Evolutionary conservation across 1,140 invertebrate genomes (phyloP).

Genomic region (Aphelenchoides fujianensis): DNA sequence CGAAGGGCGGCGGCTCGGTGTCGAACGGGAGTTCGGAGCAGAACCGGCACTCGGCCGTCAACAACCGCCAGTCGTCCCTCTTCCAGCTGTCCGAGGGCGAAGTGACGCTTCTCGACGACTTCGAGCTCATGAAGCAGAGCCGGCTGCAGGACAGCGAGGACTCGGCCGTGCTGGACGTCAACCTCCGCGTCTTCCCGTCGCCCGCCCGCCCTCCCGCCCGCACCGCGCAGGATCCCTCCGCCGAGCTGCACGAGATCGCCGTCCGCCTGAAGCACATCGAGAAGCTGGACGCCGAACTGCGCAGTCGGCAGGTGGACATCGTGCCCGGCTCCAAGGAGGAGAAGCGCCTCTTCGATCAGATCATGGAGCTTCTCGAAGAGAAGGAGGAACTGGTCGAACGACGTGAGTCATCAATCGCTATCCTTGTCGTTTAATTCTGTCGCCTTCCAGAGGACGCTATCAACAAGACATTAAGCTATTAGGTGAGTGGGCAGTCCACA

Average conservation of each 20-base stretch:
- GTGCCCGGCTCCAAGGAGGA: constrained; percentile 36
- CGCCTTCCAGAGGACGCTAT: constrained; percentile 48
- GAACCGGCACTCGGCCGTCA: not conserved
- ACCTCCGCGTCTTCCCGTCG: constrained; percentile 1
- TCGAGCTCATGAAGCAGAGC: not conserved
- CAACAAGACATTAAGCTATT: constrained; percentile 16
- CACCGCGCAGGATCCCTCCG: too few relatives aligned
- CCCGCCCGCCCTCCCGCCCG: too few relatives aligned
- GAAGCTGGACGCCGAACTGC: constrained; percentile 22
- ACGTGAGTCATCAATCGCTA: too few relatives aligned
- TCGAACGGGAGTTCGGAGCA: not conserved
- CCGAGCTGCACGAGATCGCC: constrained; percentile 36
- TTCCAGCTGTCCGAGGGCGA: constrained; percentile 19
- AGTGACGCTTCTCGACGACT: not conserved
- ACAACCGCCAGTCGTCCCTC: constrained; percentile 10
- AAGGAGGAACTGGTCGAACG: constrained; percentile 37
- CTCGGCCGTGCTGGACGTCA: too few relatives aligned
- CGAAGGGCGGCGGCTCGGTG: not conserved
- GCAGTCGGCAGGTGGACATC: constrained; percentile 30
- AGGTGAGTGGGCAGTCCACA: not conserved
- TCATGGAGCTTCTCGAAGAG: constrained; percentile 37
- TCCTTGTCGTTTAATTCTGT: too few relatives aligned
- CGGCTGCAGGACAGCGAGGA: constrained; percentile 9
- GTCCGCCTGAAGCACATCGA: constrained; percentile 34
- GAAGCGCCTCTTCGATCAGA: constrained; percentile 18